Evolutionary conservation across 2,797 vertebrate species (phyloP).

Genomic region (Molothrus ater): DNA sequence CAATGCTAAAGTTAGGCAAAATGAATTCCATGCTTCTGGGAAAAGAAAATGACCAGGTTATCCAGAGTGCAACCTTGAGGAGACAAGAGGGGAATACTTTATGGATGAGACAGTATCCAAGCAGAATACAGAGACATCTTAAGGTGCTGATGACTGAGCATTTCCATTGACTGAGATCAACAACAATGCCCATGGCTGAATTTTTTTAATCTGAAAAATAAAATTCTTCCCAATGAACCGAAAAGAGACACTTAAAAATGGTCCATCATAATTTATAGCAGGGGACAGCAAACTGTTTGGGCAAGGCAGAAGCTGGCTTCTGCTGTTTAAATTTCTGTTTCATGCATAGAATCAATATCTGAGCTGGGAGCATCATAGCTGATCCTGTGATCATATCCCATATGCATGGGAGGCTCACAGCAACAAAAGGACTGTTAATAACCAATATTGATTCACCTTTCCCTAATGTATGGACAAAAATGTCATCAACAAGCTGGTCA

Average conservation of each 20-base stretch:
- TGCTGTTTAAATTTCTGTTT: background rate
- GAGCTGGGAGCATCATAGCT: background rate
- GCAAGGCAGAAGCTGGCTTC: background rate
- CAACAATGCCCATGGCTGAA: background rate
- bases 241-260: background rate
- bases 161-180: background rate
- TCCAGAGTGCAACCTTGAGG: background rate
- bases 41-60: background rate
- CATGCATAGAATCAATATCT: background rate
- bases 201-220: background rate
- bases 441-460: conserved; percentile 37
- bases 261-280: background rate
- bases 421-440: conserved; percentile 30
- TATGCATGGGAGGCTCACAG: background rate
- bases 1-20: background rate
- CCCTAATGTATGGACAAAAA: conserved; percentile 1
- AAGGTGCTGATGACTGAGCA: background rate
- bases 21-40: background rate
- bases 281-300: background rate
- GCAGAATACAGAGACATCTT: background rate
- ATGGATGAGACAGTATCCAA: background rate
- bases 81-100: background rate
- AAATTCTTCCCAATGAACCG: background rate
- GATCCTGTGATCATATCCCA: background rate
- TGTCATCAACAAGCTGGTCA: conserved; percentile 11